Conservation (phyloP, 2,888 invertebrate species). For the Petrolisthes cinctipes region DNA sequence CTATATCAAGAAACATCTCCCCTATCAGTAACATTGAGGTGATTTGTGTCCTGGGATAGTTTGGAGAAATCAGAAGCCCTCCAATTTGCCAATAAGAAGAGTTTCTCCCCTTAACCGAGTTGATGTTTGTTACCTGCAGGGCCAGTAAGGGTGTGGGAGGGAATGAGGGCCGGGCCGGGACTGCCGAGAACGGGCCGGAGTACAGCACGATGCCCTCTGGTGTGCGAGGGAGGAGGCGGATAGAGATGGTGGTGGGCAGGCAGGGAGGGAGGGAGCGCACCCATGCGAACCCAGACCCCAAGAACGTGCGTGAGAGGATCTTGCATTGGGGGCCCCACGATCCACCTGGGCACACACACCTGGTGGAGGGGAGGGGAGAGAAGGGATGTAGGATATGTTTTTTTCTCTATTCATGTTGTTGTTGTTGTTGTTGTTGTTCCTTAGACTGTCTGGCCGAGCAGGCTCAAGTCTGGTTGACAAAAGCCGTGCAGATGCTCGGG, state of each 20-base stretch:
- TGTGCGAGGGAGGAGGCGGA: conserved; percentile 45
- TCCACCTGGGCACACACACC: conserved; percentile 55
- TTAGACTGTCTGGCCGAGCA: too few relatives aligned
- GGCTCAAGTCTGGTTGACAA: too few relatives aligned
- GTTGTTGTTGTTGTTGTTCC: too few relatives aligned
- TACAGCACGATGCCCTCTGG: conserved; percentile 48
- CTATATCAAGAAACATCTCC: too few relatives aligned
- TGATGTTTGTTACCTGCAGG: conserved; percentile 24
- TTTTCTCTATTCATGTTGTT: too few relatives aligned
- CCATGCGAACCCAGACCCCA: conserved; percentile 53
- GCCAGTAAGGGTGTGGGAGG: conserved; percentile 32
- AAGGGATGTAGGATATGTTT: too few relatives aligned
- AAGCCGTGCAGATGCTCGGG: too few relatives aligned
- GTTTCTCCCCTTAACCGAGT: too few relatives aligned
- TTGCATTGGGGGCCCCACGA: conserved; percentile 53
- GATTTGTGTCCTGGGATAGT: too few relatives aligned
- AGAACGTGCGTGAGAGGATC: conserved; percentile 40
- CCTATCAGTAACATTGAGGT: too few relatives aligned
- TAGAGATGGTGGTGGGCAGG: conserved; percentile 46
- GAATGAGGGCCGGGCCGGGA: background rate
- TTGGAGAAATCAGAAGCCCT: too few relatives aligned
- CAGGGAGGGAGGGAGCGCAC: conserved; percentile 46
- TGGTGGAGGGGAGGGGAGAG: background rate
- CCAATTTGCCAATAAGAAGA: too few relatives aligned
- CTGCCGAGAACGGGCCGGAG: conserved; percentile 23